These are phyloP conservation scores for Spodoptera frugiperda DNA, from an alignment of 1,140 invertebrate species.

Conservation along the genomic window DNA sequence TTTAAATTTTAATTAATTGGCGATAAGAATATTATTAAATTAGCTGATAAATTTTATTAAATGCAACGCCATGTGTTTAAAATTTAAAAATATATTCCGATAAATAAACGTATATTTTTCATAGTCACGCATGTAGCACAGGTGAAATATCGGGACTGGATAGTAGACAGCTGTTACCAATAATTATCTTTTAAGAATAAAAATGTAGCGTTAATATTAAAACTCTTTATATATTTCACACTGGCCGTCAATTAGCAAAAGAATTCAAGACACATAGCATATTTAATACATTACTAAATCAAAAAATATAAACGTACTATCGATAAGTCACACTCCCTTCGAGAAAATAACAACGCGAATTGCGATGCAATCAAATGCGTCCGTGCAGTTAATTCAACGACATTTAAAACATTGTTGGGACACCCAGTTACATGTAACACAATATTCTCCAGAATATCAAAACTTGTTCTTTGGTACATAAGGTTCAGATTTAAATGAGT, in stretches of 20 bases:
- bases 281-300: constrained; percentile 43
- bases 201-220: not conserved
- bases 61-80: not conserved
- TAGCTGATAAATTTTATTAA: not conserved
- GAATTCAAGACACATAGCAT: constrained; percentile 14
- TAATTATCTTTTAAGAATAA: not conserved
- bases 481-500: constrained; percentile 48
- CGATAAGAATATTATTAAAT: not conserved
- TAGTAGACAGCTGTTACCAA: not conserved
- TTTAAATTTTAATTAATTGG: constrained; percentile 1
- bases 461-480: constrained; percentile 47
- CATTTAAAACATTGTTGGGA: constrained; percentile 63
- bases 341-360: constrained; percentile 60
- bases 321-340: constrained; percentile 67
- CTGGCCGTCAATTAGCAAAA: constrained; percentile 29
- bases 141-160: not conserved
- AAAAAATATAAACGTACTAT: constrained; percentile 54
- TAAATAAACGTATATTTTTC: not conserved
- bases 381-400: constrained; percentile 72
- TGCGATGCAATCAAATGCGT: constrained; percentile 74
- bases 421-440: constrained; percentile 46
- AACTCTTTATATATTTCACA: not conserved
- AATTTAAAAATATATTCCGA: too few relatives aligned
- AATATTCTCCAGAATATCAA: constrained; percentile 22
- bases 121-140: not conserved